A percentile compares a stretch with the other conserved stretches of the same genome.
These are phyloP conservation scores for Leptothorax acervorum DNA, from an alignment of 2,888 invertebrate genomes.

Conservation along the genomic window DNA sequence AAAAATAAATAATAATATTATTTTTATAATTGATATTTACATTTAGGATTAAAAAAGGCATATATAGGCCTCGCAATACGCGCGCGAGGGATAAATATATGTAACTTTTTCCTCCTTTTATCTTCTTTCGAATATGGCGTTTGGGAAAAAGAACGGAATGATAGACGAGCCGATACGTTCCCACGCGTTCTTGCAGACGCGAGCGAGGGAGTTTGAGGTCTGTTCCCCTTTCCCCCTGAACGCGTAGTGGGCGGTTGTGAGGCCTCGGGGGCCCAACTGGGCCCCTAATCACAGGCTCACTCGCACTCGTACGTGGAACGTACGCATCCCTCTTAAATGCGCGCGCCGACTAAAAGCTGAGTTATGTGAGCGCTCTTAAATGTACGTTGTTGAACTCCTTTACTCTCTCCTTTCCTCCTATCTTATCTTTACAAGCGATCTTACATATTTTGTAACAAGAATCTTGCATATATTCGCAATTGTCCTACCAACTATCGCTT, in stretches of 20 bases:
- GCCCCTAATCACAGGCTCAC: conserved; percentile 84
- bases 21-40: background rate
- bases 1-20: background rate
- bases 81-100: background rate
- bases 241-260: conserved; percentile 83
- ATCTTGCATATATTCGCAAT: background rate
- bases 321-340: conserved; percentile 72
- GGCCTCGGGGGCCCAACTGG: conserved; percentile 75
- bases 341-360: conserved; percentile 72
- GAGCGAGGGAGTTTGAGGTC: conserved; percentile 55
- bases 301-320: conserved; percentile 73
- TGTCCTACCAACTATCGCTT: background rate
- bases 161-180: conserved; percentile 84
- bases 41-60: background rate
- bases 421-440: background rate
- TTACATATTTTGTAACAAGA: conserved; percentile 1
- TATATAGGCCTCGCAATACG: background rate
- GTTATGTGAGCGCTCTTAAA: conserved; percentile 76
- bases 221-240: conserved; percentile 57
- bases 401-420: conserved; percentile 1
- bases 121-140: conserved; percentile 3
- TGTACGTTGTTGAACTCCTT: conserved; percentile 68
- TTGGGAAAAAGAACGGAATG: conserved; percentile 68
- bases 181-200: conserved; percentile 79
- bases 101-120: background rate